phyloP scores from a whole-genome alignment of 2,888 invertebrate genomes.

The Apeira syringaria region DNA sequence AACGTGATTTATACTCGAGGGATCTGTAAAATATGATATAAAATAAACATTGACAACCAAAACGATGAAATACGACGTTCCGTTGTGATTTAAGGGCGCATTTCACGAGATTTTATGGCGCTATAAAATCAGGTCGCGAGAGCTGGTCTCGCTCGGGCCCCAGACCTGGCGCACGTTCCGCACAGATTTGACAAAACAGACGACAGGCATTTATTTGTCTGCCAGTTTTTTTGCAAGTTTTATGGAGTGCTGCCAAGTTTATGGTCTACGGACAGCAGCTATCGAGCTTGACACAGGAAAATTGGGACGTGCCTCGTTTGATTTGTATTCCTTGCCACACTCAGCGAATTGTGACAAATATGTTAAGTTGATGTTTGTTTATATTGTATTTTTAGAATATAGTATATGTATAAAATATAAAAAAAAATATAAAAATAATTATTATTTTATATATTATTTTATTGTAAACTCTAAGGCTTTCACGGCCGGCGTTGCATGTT shows the following conservation, averaged over 20 bases:
- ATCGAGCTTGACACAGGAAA: slow-evolving; percentile 64
- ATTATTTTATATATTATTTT: too few species aligned
- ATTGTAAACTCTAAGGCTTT: too few species aligned
- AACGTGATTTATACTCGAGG: slow-evolving; percentile 77
- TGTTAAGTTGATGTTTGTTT: too few species aligned
- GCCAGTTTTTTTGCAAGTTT: slow-evolving; percentile 76
- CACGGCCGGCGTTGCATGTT: too few species aligned
- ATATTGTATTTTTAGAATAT: too few species aligned
- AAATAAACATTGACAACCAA: slow-evolving; percentile 83
- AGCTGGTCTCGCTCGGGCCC: slow-evolving; percentile 42
- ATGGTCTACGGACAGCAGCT: slow-evolving; percentile 64
- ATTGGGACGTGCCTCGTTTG: slow-evolving; percentile 46
- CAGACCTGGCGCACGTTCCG: slow-evolving; percentile 64
- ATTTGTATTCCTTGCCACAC: slow-evolving; percentile 44
- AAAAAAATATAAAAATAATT: too few species aligned
- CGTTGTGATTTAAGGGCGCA: slow-evolving; percentile 81
- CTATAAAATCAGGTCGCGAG: slow-evolving; percentile 80
- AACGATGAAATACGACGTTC: slow-evolving; percentile 82
- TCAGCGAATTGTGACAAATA: slow-evolving; percentile 11
- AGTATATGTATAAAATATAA: too few species aligned
- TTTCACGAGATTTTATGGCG: slow-evolving; percentile 81
- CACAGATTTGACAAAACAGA: slow-evolving; percentile 82
- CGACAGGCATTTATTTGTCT: slow-evolving; percentile 78
- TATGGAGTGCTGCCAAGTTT: slow-evolving; percentile 80
- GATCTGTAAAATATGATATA: slow-evolving; percentile 83